phyloP scores from a whole-genome alignment of 2,888 invertebrate species.

The Drosophila koepferae region DNA sequence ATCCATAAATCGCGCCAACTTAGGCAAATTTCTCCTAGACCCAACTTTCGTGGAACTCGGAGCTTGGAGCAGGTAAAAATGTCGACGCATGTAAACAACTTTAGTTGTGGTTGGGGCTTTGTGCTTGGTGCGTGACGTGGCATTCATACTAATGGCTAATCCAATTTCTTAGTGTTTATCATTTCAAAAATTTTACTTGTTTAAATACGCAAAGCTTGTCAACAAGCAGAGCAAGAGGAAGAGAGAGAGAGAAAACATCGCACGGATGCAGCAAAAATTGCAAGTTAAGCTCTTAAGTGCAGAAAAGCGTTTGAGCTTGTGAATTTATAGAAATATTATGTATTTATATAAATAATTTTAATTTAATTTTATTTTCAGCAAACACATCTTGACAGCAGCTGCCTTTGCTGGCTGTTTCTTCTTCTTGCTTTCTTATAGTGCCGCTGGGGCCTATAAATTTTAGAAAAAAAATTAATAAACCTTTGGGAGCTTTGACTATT shows the following conservation, averaged over 20 bases:
- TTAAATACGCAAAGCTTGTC: conserved; percentile 8
- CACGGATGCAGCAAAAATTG: not conserved
- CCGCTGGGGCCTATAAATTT: conserved; percentile 54
- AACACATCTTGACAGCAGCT: conserved; percentile 24
- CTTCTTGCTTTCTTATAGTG: conserved; percentile 12
- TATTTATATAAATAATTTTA: not conserved
- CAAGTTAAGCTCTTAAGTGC: conserved; percentile 7
- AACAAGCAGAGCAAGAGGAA: not conserved
- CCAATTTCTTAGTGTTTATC: conserved; percentile 17
- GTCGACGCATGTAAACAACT: conserved; percentile 56
- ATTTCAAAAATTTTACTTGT: not conserved
- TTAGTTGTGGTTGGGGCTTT: not conserved
- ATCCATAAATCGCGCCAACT: conserved; percentile 72
- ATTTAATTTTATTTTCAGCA: conserved; percentile 10
- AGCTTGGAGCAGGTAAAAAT: conserved; percentile 1
- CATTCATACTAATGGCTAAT: conserved; percentile 12
- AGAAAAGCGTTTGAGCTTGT: conserved; percentile 1
- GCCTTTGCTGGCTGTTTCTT: conserved; percentile 11
- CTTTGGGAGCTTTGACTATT: conserved; percentile 32
- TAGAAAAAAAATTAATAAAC: conserved; percentile 1
- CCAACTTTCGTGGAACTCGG: conserved; percentile 34
- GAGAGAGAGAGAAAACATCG: not conserved
- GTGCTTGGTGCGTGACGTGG: not conserved
- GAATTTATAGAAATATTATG: conserved; percentile 1
- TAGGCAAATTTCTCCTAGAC: conserved; percentile 55